Base-by-base conservation (phyloP, 2,888 invertebrate species). In the Sinelater perroti region DNA sequence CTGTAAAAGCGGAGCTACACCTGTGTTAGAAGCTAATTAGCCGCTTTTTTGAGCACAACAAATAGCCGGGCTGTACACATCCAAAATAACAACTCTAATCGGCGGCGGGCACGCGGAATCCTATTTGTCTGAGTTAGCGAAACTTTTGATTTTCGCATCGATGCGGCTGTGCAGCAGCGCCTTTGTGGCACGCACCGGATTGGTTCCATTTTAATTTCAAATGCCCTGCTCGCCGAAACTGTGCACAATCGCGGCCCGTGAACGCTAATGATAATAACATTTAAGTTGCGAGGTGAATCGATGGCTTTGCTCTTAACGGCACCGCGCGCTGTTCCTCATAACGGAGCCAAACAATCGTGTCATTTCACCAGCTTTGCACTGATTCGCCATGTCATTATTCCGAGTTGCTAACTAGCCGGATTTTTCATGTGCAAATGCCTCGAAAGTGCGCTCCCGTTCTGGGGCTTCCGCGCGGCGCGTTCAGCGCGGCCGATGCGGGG, bases 241-340 rank as follows among this genome's bases (percentile, higher is more conserved):
- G 35, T 56, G 42, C 45, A 56, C 56, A 57, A 59, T 61, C 55
- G 60, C 35, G 62, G 55, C 55, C 38, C 60, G 53, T 61, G 58
- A 58, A 63, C 55, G 49, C 62, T 65, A 63, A 65, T 51, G 54
- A 54, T 65, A 63, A 63, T 59, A 61, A 61, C 57, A 56, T 63
- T 63, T 55, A 63, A 61, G 61, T 46, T 52, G 40, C 66, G 70
- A 74, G 72, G 74, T 74, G 71, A 73, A 70, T 70, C 74, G 71
- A 75, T 75, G 75, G 70, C 75, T 75, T 75, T 73, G 73, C 73
- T 74, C 73, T 75, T 75, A 75, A 75, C 75, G 75, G 75, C 71
- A 75, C 63, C 67, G 65, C 62, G 62, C 70, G 70, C 68, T 70
- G 71, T 70, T 71, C 69, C 67, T 72, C 63, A 73, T 73, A 74